Evolutionary conservation across 2,797 vertebrate genomes (phyloP).

Genomic region (Eremophila alpestris): DNA sequence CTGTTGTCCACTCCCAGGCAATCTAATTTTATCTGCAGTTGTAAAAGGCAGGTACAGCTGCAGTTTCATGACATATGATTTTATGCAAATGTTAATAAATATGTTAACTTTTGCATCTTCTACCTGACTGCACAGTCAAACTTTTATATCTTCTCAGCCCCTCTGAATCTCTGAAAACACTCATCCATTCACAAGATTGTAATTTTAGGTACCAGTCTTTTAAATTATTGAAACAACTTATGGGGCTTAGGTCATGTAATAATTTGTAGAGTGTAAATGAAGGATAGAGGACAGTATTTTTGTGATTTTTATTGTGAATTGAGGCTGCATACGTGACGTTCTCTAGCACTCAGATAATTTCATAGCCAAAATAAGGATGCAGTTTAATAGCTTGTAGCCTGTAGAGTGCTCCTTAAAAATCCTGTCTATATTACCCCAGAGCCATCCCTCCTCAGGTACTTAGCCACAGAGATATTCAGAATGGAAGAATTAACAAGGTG

Average conservation of each 20-base stretch:
- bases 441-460: background rate
- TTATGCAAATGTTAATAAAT: background rate
- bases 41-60: background rate
- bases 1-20: background rate
- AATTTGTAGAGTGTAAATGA: background rate
- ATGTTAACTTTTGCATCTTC: background rate
- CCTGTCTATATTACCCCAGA: background rate
- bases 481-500: background rate
- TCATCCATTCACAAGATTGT: background rate
- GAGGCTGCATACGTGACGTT: background rate
- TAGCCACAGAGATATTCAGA: background rate
- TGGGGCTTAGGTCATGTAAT: background rate
- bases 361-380: background rate
- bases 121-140: background rate
- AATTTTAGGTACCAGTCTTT: background rate
- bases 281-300: background rate
- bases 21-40: background rate
- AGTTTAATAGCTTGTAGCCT: rapidly evolving
- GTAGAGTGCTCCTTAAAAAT: background rate
- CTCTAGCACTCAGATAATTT: background rate
- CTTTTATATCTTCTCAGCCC: background rate
- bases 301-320: background rate
- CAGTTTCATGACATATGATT: background rate
- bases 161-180: background rate
- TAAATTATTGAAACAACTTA: background rate